Evolutionary conservation across 2,797 vertebrate genomes (phyloP).

Genomic region (Gallinago stenura): DNA sequence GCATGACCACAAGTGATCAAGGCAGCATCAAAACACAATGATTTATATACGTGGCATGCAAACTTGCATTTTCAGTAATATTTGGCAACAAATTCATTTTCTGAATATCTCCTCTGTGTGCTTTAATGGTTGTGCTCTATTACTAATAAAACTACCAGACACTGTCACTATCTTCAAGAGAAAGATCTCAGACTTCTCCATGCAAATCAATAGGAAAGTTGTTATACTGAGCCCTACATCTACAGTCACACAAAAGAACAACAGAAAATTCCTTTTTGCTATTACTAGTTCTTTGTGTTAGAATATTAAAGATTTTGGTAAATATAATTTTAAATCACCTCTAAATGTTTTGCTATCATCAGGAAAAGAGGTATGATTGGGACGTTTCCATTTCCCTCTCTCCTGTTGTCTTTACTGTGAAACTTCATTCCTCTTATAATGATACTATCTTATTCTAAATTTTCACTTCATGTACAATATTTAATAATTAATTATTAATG

Average conservation of each 20-base stretch:
- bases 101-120: constrained; percentile 10
- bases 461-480: constrained; percentile 50
- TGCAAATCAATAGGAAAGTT: not conserved
- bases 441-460: not conserved
- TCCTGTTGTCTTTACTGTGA: not conserved
- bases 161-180: not conserved
- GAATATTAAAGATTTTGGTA: not conserved
- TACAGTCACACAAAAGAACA: accelerated
- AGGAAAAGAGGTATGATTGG: not conserved
- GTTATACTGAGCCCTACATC: not conserved
- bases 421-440: not conserved
- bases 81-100: constrained; percentile 24
- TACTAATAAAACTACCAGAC: not conserved
- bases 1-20: constrained; percentile 27
- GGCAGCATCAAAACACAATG: constrained; percentile 53
- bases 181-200: not conserved
- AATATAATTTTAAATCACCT: not conserved
- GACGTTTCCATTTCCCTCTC: not conserved
- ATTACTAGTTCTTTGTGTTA: not conserved
- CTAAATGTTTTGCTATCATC: not conserved
- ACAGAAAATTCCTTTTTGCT: not conserved
- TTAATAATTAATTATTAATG: constrained; percentile 65
- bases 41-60: not conserved
- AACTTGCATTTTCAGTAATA: constrained; percentile 54
- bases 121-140: constrained; percentile 7